These are phyloP conservation scores for Acanthornis magna DNA, from an alignment of 2,797 vertebrate species.

Conservation along the genomic window DNA sequence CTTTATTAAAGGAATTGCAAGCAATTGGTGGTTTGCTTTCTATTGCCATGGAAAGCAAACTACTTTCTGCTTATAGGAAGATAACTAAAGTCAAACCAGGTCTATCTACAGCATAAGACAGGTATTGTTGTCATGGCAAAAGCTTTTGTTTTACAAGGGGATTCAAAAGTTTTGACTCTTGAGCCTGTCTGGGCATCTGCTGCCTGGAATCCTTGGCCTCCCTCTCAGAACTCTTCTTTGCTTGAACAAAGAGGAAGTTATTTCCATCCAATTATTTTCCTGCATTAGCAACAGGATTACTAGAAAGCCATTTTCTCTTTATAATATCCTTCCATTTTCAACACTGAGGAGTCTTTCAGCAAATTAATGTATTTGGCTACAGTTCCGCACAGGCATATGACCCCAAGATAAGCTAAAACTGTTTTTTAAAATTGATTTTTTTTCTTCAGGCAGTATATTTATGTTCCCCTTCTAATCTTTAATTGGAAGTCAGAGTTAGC, in stretches of 20 bases:
- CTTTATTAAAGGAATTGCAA: not conserved
- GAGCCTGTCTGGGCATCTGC: not conserved
- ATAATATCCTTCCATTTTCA: not conserved
- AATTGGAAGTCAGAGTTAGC: conserved; percentile 1
- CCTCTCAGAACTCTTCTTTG: not conserved
- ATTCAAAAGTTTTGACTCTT: not conserved
- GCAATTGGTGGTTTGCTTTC: not conserved
- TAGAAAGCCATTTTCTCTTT: not conserved
- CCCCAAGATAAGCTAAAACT: not conserved
- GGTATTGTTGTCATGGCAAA: not conserved
- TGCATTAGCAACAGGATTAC: not conserved
- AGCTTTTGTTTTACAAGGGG: not conserved
- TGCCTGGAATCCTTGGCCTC: not conserved
- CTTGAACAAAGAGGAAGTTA: not conserved
- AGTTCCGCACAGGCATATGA: not conserved
- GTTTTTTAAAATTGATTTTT: not conserved
- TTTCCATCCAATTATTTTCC: not conserved
- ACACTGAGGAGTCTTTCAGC: not conserved
- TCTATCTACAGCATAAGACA: not conserved
- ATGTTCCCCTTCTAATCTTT: conserved; percentile 8
- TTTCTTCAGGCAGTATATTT: not conserved
- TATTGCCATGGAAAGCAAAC: not conserved
- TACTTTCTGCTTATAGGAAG: not conserved
- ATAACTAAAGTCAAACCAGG: not conserved
- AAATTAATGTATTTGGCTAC: not conserved